Evolutionary conservation across 1,140 invertebrate genomes (phyloP), one percentile per base, ranked within the genome.

Genomic region (Apis cerana): DNA sequence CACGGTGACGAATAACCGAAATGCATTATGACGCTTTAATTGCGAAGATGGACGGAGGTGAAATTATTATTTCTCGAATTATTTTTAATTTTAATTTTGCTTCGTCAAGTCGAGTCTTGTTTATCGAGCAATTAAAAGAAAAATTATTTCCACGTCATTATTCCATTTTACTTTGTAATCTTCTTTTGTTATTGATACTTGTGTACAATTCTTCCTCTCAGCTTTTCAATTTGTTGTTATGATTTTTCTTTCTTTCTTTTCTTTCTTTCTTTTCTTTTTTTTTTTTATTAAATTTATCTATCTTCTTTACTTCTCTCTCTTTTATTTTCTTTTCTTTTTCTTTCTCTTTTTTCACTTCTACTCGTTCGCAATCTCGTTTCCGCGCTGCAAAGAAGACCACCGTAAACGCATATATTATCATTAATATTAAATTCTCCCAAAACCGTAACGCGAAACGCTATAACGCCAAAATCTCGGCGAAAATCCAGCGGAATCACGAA

Each of bases 401-500:
- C 17, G 71, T 23, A 48, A 59, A 43, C 33, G 21, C 33, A 43
- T 74, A 58, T 21, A 15, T 74, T 75, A 62, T 64, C 52, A 33
- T 54, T 27, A 54, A 48, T 17, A 48, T 69, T 62, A 27, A 75
- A 75, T 50, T 58, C 9, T 23, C 13, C 17, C 54, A 0, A 15
- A 9, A 13, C 58, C n/a, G 67, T 82, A 82, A 70, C 58, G 17
- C 27, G 75, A 78, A 56, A 69, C 12, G 33, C 4, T 27, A 17
- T 64, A 64, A 78, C 56, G 33, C 75, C 67, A 10, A 82, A 82
- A 82, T 70, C 75, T 64, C 27, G n/a, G 9, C 52, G 67, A 59
- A 77, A 70, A 82, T 82, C 80, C 80, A 9, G 17, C 17, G 21
- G 61, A 78, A 48, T 68, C 58, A 17, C 65, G 17, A 68, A 78